Percentiles rank a stretch among this genome's conserved stretches.
Conservation (phyloP, 1,140 invertebrate genomes). For the Macrobrachium nipponense region DNA sequence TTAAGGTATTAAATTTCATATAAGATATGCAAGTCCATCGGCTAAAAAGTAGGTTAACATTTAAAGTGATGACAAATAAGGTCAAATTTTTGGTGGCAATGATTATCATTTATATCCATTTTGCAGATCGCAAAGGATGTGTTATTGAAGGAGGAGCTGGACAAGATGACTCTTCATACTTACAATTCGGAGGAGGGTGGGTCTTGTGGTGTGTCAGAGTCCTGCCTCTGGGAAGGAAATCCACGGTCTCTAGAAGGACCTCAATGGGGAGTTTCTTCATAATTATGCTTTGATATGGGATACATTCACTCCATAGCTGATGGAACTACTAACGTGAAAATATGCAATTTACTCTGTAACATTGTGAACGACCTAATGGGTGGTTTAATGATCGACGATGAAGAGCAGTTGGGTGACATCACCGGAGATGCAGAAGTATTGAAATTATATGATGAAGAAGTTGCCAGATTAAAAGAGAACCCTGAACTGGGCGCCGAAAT, state of each 20-base stretch:
- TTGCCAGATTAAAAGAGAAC: background rate
- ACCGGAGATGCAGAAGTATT: background rate
- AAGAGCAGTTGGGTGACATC: constrained; percentile 26
- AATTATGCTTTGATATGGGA: constrained; percentile 15
- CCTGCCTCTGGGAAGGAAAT: background rate
- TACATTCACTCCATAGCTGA: constrained; percentile 36
- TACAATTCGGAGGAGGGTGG: constrained; percentile 37
- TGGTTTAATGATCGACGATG: constrained; percentile 15
- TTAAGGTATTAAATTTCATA: too few species aligned
- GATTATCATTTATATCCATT: background rate
- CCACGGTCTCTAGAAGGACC: background rate
- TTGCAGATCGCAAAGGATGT: constrained; percentile 2
- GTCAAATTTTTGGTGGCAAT: too few species aligned
- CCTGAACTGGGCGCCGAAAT: constrained; percentile 2
- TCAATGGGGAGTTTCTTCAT: background rate
- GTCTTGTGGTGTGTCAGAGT: constrained; percentile 41
- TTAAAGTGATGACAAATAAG: too few species aligned
- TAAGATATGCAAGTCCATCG: too few species aligned
- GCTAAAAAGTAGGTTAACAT: too few species aligned
- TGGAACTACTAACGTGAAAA: constrained; percentile 38
- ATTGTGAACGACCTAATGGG: constrained; percentile 31
- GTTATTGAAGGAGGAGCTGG: background rate
- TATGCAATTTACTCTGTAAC: constrained; percentile 21
- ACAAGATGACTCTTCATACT: background rate
- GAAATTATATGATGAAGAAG: constrained; percentile 21